These are phyloP conservation scores for Meloe dianella DNA, from an alignment of 2,888 invertebrate genomes.

Conservation along the genomic window DNA sequence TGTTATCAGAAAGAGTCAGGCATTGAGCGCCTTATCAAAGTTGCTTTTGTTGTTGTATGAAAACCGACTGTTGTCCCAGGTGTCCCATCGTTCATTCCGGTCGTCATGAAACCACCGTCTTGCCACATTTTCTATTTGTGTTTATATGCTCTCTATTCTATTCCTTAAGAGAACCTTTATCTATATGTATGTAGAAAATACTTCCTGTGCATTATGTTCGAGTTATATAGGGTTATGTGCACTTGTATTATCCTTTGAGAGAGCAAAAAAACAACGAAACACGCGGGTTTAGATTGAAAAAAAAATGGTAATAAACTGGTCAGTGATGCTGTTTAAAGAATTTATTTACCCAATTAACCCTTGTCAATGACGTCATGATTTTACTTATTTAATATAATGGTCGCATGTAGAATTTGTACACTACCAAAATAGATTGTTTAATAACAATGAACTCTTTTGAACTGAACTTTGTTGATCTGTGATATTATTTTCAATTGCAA, in stretches of 20 bases:
- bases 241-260: not conserved
- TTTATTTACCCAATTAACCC: slow-evolving; percentile 28
- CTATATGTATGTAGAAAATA: slow-evolving; percentile 20
- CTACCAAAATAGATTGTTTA: slow-evolving; percentile 31
- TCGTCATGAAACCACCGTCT: slow-evolving; percentile 20
- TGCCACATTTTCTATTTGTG: slow-evolving; percentile 20
- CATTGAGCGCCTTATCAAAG: slow-evolving; percentile 1
- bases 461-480: slow-evolving; percentile 34
- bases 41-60: slow-evolving; percentile 6
- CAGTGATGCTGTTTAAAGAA: slow-evolving; percentile 16
- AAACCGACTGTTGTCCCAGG: slow-evolving; percentile 18
- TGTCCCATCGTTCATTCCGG: slow-evolving; percentile 18
- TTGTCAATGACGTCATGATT: slow-evolving; percentile 19
- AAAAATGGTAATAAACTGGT: slow-evolving; percentile 6
- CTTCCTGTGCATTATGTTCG: slow-evolving; percentile 21
- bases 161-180: slow-evolving; percentile 18
- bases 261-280: not conserved
- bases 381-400: slow-evolving; percentile 29
- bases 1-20: not conserved
- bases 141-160: slow-evolving; percentile 18
- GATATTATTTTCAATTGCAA: slow-evolving; percentile 23
- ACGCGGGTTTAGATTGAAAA: not conserved
- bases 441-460: slow-evolving; percentile 37
- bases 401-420: slow-evolving; percentile 25
- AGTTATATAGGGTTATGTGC: not conserved